Evolutionary conservation across 2,888 invertebrate genomes (phyloP), one percentile per base, ranked within the genome.

Genomic region (Stenodema calcarata): DNA sequence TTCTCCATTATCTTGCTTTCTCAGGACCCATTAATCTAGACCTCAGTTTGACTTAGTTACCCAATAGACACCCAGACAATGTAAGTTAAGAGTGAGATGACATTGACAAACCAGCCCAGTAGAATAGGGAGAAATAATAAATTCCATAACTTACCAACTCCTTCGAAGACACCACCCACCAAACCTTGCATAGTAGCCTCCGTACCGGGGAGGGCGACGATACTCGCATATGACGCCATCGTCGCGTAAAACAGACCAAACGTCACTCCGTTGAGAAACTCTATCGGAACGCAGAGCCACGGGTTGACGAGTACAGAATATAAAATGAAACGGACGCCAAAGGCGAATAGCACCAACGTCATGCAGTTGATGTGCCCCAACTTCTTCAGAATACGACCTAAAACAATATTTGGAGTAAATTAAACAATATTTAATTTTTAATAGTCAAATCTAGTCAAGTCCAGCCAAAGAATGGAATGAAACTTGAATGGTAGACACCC

Each of bases 161-260:
- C 97, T 92, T 97, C 97, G 90, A 97, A 97, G 76, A 96, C 92
- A 2, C 96, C 96, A 16, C 97, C 96, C 42, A 97, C 95, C 69
- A 97, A 91, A 84, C 97, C 97, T 93, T 96, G 96, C 90, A 97
- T 94, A 16, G 97, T 97, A 0, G 96, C 96, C 91, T 96, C 96
- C 0, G 96, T 96, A 12, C 97, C 97, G 0, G 95, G 93, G 0
- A 96, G 96, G 0, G 97, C 95, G 0, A 96, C 94, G 88, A 95
- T 94, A 90, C 95, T 96, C 0, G 97, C 97, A 91, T 97, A 97
- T 0, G 96, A 96, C 23, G 96, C 95, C 96, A 97, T 96, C 12
- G 96, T 95, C 0, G 97, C 94, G 91, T 96, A 97, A 90, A 96
- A 96, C 90, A 97, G 93, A 27, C 98, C 98, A 90, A 96, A 96